These are phyloP conservation scores for Nothobranchius furzeri DNA, from an alignment of 2,113 vertebrate genomes.

Conservation along the genomic window DNA sequence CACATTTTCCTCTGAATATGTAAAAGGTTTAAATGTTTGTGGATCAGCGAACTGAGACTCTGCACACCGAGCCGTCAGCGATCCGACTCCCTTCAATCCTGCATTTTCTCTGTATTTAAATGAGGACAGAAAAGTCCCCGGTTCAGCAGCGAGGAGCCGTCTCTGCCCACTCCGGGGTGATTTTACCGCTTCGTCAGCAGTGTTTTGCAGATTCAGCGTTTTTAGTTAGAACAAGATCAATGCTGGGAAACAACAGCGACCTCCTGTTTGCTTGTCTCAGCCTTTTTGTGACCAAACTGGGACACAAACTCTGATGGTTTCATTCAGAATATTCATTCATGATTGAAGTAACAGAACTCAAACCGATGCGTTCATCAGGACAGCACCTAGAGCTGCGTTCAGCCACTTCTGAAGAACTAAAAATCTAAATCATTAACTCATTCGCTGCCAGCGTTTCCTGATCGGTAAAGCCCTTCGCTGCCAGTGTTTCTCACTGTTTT, in stretches of 20 bases:
- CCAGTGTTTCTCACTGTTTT: too few relatives aligned
- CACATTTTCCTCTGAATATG: background rate
- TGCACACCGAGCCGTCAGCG: too few relatives aligned
- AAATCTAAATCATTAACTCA: too few relatives aligned
- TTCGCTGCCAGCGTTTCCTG: too few relatives aligned
- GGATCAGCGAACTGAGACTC: background rate
- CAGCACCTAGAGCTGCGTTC: too few relatives aligned
- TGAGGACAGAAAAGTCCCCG: background rate
- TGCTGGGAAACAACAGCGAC: background rate
- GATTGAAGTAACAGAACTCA: too few relatives aligned
- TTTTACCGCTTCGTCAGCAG: slow-evolving; percentile 12
- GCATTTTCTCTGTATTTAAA: background rate
- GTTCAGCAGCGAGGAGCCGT: background rate
- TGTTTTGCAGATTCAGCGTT: background rate
- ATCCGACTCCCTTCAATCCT: background rate
- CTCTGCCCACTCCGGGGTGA: background rate
- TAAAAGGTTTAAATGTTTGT: background rate
- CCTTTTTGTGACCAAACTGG: too few relatives aligned
- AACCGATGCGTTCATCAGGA: too few relatives aligned
- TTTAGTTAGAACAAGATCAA: background rate
- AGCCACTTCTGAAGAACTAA: too few relatives aligned
- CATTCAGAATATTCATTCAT: too few relatives aligned
- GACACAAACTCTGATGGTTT: too few relatives aligned
- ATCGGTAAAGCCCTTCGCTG: too few relatives aligned
- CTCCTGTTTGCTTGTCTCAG: background rate